Conservation (phyloP, 1,140 invertebrate genomes). For the Piezodorus guildinii region DNA sequence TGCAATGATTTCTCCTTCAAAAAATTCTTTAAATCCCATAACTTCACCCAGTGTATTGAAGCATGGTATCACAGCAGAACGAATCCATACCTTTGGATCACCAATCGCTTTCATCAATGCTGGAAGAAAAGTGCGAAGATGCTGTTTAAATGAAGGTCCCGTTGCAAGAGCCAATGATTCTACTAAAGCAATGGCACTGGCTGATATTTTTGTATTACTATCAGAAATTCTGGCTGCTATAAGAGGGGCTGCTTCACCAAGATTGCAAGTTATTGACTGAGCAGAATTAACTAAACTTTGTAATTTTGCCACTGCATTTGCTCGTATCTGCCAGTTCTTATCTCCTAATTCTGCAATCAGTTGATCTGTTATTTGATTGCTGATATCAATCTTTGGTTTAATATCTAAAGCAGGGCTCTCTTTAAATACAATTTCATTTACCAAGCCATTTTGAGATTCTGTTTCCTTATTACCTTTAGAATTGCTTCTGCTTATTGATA, state of each 20-base stretch:
- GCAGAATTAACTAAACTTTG: conserved; percentile 61
- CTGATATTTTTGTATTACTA: conserved; percentile 83
- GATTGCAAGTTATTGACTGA: conserved; percentile 64
- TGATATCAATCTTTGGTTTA: conserved; percentile 47
- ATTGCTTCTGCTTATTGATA: neutral
- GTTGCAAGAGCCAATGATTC: conserved; percentile 66
- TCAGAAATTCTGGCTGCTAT: conserved; percentile 64
- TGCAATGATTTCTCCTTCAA: conserved; percentile 77
- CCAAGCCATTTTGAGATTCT: neutral
- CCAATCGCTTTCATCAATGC: conserved; percentile 63
- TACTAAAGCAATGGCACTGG: conserved; percentile 67
- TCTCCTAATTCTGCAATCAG: conserved; percentile 73
- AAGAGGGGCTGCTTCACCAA: conserved; percentile 71
- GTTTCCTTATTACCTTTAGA: neutral
- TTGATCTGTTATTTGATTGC: conserved; percentile 67
- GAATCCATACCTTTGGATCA: conserved; percentile 66
- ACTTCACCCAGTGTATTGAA: conserved; percentile 74
- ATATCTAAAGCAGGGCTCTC: neutral
- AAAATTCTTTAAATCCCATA: conserved; percentile 66
- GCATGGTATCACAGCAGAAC: conserved; percentile 61
- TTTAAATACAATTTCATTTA: neutral
- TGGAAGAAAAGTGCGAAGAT: conserved; percentile 70
- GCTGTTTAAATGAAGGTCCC: conserved; percentile 60
- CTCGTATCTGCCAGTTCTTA: conserved; percentile 90
- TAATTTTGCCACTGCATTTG: conserved; percentile 71